These are phyloP conservation scores for Ephestia elutella DNA, from an alignment of 1,140 invertebrate genomes.

Conservation along the genomic window DNA sequence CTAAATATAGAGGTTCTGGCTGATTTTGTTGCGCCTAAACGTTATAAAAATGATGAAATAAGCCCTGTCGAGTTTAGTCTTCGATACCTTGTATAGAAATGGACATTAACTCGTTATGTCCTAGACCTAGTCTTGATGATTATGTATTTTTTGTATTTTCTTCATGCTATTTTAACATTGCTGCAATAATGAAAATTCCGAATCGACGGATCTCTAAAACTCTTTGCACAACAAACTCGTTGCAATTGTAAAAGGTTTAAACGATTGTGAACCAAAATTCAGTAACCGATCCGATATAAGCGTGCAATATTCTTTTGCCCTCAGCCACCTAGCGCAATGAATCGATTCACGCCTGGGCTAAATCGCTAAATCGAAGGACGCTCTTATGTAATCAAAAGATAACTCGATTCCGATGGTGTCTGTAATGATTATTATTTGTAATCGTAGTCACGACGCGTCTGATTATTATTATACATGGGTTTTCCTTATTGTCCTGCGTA, in stretches of 20 bases:
- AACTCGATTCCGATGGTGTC: constrained; percentile 9
- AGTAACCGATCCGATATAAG: background rate
- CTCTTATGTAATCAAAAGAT: constrained; percentile 6
- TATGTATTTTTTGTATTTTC: too few species aligned
- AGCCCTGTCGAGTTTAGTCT: too few species aligned
- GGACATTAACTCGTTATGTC: too few species aligned
- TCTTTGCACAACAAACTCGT: background rate
- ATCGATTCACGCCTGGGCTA: constrained; percentile 1
- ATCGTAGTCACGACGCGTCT: constrained; percentile 8
- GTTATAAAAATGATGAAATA: too few species aligned
- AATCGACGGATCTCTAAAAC: background rate
- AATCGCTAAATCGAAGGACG: background rate
- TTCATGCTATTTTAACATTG: too few species aligned
- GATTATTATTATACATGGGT: constrained; percentile 4
- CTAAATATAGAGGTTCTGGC: too few species aligned
- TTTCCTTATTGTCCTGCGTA: constrained; percentile 6
- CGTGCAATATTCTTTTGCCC: constrained; percentile 1
- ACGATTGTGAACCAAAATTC: background rate
- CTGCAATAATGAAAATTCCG: too few species aligned
- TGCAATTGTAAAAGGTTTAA: constrained; percentile 2
- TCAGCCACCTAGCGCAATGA: background rate
- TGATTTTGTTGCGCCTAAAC: too few species aligned
- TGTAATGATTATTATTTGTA: constrained; percentile 4
- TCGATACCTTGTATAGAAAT: too few species aligned
- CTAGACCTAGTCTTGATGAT: too few species aligned